Percentiles rank a stretch among this genome's conserved stretches.
Evolutionary conservation across 2,888 invertebrate species (phyloP).

Genomic region (Meta bourneti): DNA sequence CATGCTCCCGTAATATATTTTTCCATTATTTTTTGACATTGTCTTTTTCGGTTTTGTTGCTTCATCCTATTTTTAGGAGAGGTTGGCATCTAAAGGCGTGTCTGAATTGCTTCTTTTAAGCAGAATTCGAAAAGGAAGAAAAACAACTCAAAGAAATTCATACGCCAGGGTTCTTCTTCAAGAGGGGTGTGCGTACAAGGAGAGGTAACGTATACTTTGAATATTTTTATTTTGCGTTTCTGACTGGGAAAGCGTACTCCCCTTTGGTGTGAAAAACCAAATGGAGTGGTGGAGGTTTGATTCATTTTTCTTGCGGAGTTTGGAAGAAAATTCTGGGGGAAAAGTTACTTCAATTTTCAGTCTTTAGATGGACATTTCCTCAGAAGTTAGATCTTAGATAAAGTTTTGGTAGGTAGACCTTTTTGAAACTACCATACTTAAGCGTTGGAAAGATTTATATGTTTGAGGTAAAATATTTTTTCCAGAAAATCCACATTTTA

Average conservation of each 20-base stretch:
- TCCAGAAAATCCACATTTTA: background rate
- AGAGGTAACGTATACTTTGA: background rate
- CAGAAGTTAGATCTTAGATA: background rate
- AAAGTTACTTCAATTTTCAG: slow-evolving; percentile 22
- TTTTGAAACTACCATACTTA: background rate
- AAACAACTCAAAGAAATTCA: slow-evolving; percentile 18
- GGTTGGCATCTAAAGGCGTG: no score
- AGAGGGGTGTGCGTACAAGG: background rate
- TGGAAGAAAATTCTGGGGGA: background rate
- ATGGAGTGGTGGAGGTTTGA: slow-evolving; percentile 24
- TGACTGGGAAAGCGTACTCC: background rate
- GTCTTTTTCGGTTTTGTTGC: background rate
- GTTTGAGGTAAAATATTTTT: background rate
- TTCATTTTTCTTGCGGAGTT: slow-evolving; percentile 17
- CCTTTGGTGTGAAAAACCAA: background rate
- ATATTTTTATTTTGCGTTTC: background rate
- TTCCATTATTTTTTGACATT: slow-evolving; percentile 14
- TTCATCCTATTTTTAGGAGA: background rate
- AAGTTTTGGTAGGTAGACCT: background rate
- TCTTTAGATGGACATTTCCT: slow-evolving; percentile 1
- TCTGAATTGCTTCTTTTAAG: no score
- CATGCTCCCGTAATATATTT: slow-evolving; percentile 28
- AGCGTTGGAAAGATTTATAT: background rate
- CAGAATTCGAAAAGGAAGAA: background rate
- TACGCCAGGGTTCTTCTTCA: background rate